Conservation (phyloP, 2,113 vertebrate genomes). For the Ovibos moschatus region DNA sequence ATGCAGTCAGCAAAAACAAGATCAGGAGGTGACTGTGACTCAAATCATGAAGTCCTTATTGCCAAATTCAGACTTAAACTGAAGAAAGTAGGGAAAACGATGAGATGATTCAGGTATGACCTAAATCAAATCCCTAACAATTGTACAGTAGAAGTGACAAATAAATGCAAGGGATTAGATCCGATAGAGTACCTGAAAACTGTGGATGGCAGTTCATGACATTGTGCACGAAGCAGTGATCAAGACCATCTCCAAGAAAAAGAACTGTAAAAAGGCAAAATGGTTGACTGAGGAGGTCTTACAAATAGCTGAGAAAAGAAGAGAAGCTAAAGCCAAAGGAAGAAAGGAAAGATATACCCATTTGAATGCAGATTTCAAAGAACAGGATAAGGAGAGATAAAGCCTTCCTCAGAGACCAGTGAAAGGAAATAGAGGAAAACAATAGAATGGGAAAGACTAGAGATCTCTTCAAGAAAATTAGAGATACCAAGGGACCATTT, state of each 20-base stretch:
- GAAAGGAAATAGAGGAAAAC: neutral
- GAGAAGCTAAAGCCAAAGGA: neutral
- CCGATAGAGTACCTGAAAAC: neutral
- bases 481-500: neutral
- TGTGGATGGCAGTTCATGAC: neutral
- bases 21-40: neutral
- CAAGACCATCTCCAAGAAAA: neutral
- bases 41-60: neutral
- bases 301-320: neutral
- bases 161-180: neutral
- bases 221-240: neutral
- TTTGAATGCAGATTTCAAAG: neutral
- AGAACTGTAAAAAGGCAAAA: neutral
- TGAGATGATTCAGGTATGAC: neutral
- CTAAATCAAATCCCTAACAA: neutral
- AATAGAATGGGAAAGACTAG: neutral
- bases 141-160: neutral
- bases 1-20: neutral
- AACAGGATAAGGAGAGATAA: neutral
- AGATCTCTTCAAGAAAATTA: neutral
- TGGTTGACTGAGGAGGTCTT: neutral
- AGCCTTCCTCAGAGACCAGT: neutral
- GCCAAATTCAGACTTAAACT: neutral
- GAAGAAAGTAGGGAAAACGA: neutral
- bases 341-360: neutral